These are phyloP conservation scores for Liparis tanakae DNA, from an alignment of 2,797 vertebrate genomes.

Conservation along the genomic window DNA sequence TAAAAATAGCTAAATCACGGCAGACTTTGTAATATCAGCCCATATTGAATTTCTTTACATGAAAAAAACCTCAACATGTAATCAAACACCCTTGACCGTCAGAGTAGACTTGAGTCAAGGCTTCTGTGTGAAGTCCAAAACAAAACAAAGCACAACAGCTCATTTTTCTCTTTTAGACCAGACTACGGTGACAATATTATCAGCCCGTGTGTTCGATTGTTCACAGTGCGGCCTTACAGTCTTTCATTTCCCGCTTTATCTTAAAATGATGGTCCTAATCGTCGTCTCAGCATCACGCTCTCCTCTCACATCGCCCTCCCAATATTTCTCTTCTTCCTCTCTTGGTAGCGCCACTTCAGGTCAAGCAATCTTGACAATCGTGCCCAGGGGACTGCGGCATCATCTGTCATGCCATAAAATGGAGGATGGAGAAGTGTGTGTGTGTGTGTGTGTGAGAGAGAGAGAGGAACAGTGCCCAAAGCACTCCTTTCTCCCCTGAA, in stretches of 20 bases:
- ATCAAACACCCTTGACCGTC: neutral
- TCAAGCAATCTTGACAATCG: conserved; percentile 5
- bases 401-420: conserved; percentile 32
- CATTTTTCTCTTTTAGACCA: no score
- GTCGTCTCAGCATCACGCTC: conserved; percentile 44
- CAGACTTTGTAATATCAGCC: no score
- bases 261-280: neutral
- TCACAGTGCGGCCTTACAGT: neutral
- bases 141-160: no score
- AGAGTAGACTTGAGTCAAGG: neutral
- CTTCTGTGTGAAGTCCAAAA: no score
- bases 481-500: conserved; percentile 1
- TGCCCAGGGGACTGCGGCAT: conserved; percentile 8
- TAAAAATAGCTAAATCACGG: neutral
- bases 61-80: no score
- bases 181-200: no score
- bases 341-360: conserved; percentile 21
- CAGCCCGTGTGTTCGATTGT: neutral
- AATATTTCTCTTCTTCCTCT: conserved; percentile 31
- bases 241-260: neutral
- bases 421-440: no score
- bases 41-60: no score
- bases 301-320: conserved; percentile 19
- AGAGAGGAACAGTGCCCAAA: neutral
- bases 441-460: neutral